Evolutionary conservation across 1,140 invertebrate species (phyloP), one percentile per base, ranked within the genome.

Genomic region (Eufriesea mexicana): DNA sequence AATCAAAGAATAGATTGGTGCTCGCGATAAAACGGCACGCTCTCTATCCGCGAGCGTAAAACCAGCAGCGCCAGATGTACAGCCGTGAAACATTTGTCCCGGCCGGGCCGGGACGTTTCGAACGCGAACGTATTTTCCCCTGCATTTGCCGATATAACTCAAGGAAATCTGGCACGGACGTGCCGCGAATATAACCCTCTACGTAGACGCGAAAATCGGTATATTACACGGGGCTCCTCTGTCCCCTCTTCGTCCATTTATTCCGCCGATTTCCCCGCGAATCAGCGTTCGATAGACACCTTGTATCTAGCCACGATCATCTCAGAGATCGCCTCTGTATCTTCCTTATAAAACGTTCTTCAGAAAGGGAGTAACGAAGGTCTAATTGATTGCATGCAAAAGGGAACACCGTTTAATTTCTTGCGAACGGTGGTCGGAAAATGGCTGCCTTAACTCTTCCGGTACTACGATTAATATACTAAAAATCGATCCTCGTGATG

Each of bases 141-240:
- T 2, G 68, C 78, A 79, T 79, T 79, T 79, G 78, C 68, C 68
- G 68, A 62, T 79, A 79, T 79, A 79, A 79, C 78, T 62, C 68
- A 73, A 73, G 68, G 28, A 79, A 79, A 79, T 72, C 78, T 79
- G 78, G 68, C 68, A 73, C 78, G 57, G 42, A 79, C 78, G 78
- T 79, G 78, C 49, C 28, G 20, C 78, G 68, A 79, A 79, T 79
- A 73, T 62, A 79, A 62, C 68, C 67, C 51, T 12, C 47, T 57
- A 16, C 28, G 8, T 72, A 51, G 25, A 62, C 78, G 78, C 28
- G 68, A 73, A 72, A 73, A 79, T 79, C 78, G 73, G 78, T 79
- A 79, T 79, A 79, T 79, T 79, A 79, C 62, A 73, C n/a, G n/a
- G n/a, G n/a, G n/a, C 57, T 25, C 68, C 47, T 20, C 8, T n/a